Conservation (phyloP, 2,797 vertebrate species). For the Ibycter americanus region DNA sequence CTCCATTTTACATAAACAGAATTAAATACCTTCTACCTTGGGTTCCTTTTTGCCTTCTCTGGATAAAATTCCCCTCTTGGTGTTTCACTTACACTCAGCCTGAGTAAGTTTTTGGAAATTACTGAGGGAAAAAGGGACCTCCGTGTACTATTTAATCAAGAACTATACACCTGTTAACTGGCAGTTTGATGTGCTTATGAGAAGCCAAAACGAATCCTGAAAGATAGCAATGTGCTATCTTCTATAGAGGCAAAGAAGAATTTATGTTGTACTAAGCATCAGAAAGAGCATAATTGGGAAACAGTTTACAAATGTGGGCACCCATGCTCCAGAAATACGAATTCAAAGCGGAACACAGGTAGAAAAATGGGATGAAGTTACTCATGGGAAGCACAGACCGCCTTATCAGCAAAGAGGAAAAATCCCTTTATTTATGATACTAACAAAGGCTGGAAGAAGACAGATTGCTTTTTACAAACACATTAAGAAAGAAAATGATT, state of each 20-base stretch:
- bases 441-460: background rate
- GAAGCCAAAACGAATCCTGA: background rate
- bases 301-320: background rate
- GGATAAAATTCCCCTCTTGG: background rate
- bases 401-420: background rate
- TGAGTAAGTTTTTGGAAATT: background rate
- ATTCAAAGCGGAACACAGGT: background rate
- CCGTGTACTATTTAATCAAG: background rate
- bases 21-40: background rate
- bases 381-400: background rate
- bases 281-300: background rate
- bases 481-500: background rate
- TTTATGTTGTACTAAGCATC: background rate
- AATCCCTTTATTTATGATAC: background rate
- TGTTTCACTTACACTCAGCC: background rate
- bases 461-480: background rate
- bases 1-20: background rate
- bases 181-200: background rate
- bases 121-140: background rate
- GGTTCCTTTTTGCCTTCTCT: background rate
- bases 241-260: background rate
- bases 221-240: background rate
- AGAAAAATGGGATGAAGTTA: background rate
- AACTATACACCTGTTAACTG: background rate
- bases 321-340: background rate